Evolutionary conservation across 1,140 invertebrate genomes (phyloP), one percentile per base, ranked within the genome.

Genomic region (Laupala kohalensis): DNA sequence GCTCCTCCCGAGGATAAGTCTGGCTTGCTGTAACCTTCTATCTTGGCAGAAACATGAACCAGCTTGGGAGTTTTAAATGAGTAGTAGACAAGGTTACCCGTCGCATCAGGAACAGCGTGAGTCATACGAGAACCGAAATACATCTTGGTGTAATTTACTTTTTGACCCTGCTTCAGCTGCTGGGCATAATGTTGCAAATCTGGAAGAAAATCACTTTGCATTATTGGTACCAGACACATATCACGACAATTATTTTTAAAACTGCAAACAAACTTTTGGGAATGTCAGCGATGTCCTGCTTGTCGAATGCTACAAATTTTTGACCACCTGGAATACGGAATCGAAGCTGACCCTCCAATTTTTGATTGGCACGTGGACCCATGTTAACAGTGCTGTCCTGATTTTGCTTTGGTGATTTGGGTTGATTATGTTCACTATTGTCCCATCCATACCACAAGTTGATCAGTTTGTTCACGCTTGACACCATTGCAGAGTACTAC

Each of bases 61-160:
- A 89, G 69, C 0, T 79, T 79, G 1, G 88, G 87, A 27, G 77
- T 76, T 69, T 85, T 83, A 63, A 86, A 82, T 24, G 81, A 84
- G 78, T 82, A 88, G 65, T 86, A 77, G 75, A 88, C 89, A 26
- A 88, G 89, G 68, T 90, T 80, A 78, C 89, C 89, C 72, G 82
- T 85, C 73, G 84, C 86, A 15, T 86, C 83, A 2, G 89, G 88
- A 81, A 89, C 88, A 77, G 85, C 84, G 2, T 90, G 76, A 1
- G 83, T 82, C 1, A 85, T 75, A 67, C 84, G 80, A 64, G 83
- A 81, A 15, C 80, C 77, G 69, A 83, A 84, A 13, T 80, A 75
- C 1, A 88, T 74, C 75, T 85, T 86, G 27, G 82, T 87, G 77
- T 83, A 83, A 75, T 86, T 83, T 68, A 84, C 79, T 69, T 80